Conservation (phyloP, 2,888 invertebrate genomes). For the Cephus nigrinus region DNA sequence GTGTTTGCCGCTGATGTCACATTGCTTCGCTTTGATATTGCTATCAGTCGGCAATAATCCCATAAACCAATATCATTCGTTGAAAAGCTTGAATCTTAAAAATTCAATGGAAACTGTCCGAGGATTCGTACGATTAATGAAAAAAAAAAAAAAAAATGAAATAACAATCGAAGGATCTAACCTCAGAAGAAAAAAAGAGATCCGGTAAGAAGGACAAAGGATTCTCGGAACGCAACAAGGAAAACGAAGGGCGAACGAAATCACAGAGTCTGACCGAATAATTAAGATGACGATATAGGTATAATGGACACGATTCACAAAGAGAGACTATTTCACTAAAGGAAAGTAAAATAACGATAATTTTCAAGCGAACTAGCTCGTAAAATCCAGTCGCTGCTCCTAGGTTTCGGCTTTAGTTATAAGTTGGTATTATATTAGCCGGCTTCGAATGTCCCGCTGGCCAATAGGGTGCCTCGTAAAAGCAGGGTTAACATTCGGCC, state of each 20-base stretch:
- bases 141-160: no score
- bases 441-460: conserved; percentile 52
- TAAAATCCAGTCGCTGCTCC: conserved; percentile 56
- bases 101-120: neutral
- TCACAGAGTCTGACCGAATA: neutral
- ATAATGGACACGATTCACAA: conserved; percentile 4
- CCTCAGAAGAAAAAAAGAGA: neutral
- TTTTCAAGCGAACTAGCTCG: conserved; percentile 62
- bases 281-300: neutral
- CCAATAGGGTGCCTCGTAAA: conserved; percentile 63
- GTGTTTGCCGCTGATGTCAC: neutral
- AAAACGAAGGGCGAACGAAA: neutral
- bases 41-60: neutral
- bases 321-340: conserved; percentile 56
- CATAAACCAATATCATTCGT: neutral
- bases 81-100: neutral
- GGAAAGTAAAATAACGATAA: conserved; percentile 62
- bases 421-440: conserved; percentile 66
- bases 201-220: neutral
- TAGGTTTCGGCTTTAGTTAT: conserved; percentile 65
- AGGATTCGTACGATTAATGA: neutral
- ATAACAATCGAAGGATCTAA: neutral
- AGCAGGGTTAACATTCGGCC: conserved; percentile 63
- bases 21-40: neutral
- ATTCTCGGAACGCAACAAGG: neutral